A percentile compares a stretch with the other conserved stretches of the same genome.
phyloP scores from a whole-genome alignment of 2,888 invertebrate genomes.

The Rhimphoctona megacephalus region DNA sequence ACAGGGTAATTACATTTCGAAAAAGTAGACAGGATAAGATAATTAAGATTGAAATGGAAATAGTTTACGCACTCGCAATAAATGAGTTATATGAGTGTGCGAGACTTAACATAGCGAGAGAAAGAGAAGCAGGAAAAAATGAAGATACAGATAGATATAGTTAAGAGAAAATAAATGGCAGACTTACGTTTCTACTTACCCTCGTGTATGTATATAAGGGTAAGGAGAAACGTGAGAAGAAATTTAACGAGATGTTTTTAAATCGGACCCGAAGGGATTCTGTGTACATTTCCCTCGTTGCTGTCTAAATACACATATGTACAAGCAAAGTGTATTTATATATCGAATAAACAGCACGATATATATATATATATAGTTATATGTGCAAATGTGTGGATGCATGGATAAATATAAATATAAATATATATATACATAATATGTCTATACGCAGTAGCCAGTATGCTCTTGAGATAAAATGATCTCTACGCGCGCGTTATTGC shows the following conservation, averaged over 20 bases:
- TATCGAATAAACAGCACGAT: slow-evolving; percentile 4
- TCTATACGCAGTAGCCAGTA: slow-evolving; percentile 30
- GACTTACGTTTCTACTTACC: slow-evolving; percentile 32
- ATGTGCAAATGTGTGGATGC: neutral
- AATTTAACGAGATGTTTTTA: slow-evolving; percentile 75
- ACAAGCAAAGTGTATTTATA: neutral
- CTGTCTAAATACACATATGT: neutral
- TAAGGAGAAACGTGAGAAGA: slow-evolving; percentile 74
- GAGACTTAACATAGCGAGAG: neutral
- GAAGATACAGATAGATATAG: neutral
- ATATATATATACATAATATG: neutral
- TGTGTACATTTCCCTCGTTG: slow-evolving; percentile 16
- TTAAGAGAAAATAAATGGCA: slow-evolving; percentile 53
- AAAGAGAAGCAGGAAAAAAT: neutral
- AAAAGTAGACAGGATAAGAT: slow-evolving; percentile 1
- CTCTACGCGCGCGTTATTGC: slow-evolving; percentile 62
- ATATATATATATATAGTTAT: neutral
- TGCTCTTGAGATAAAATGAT: slow-evolving; percentile 63
- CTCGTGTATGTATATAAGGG: slow-evolving; percentile 54
- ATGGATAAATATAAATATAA: neutral
- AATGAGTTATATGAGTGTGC: neutral
- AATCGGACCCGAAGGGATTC: slow-evolving; percentile 70
- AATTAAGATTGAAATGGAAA: neutral
- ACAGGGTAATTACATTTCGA: neutral
- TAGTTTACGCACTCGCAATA: slow-evolving; percentile 6